Conservation (phyloP, 1,140 invertebrate genomes). For the Magallana gigas region DNA sequence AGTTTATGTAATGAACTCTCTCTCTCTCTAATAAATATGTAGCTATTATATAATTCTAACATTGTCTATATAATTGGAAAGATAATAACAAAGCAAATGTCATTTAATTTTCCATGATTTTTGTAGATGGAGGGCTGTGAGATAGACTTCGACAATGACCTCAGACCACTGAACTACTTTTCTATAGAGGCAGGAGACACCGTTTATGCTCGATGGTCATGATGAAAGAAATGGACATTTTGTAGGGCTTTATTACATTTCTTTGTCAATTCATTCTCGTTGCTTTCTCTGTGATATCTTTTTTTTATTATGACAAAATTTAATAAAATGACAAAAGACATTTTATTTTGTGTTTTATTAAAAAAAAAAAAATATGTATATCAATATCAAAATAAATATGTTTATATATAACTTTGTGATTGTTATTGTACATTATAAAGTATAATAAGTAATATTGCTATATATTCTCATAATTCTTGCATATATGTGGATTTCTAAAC, state of each 20-base stretch:
- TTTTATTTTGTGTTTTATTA: neutral
- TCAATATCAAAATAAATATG: no score
- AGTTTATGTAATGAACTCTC: no score
- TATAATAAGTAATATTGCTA: no score
- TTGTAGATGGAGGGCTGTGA: slow-evolving; percentile 83
- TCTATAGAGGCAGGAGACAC: slow-evolving; percentile 91
- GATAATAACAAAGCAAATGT: no score
- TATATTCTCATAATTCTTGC: no score
- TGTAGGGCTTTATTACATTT: neutral
- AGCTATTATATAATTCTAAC: no score
- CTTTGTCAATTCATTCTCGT: neutral
- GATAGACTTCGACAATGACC: slow-evolving; percentile 88
- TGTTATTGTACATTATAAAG: no score
- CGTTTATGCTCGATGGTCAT: slow-evolving; percentile 85
- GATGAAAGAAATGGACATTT: neutral
- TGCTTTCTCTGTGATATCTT: neutral
- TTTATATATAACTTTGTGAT: no score
- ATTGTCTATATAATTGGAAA: no score
- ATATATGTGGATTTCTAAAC: no score
- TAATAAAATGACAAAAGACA: neutral
- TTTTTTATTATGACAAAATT: neutral
- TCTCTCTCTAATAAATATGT: no score
- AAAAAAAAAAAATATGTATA: neutral
- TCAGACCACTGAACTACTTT: slow-evolving; percentile 90
- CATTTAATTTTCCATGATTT: slow-evolving; percentile 46